Percentiles rank a stretch among this genome's conserved stretches.
phyloP scores from a whole-genome alignment of 2,113 vertebrate genomes.

The Hemibagrus wyckioides region DNA sequence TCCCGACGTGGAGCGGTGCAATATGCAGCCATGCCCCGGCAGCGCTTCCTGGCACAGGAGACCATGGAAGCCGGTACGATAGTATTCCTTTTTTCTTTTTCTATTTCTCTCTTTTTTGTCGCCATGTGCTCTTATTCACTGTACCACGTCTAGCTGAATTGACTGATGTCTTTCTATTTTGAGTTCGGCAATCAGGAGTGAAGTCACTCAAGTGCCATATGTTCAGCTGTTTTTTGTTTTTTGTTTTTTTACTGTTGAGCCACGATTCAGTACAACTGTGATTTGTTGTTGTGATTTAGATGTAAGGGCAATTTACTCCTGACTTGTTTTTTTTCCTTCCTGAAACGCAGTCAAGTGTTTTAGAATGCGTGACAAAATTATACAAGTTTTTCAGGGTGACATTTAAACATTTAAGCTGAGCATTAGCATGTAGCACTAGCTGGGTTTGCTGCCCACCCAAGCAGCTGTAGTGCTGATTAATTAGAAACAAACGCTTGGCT shows the following conservation, averaged over 20 bases:
- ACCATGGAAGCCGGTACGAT: constrained; percentile 96
- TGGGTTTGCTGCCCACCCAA: constrained; percentile 57
- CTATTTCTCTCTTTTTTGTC: constrained; percentile 2
- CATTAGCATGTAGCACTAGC: constrained; percentile 27
- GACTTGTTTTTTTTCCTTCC: background rate
- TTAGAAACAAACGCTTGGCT: constrained; percentile 63
- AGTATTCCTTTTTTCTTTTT: constrained; percentile 66
- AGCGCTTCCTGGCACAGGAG: constrained; percentile 88
- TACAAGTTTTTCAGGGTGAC: background rate
- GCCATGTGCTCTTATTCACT: constrained; percentile 49
- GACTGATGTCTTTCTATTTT: constrained; percentile 11
- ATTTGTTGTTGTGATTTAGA: constrained; percentile 54
- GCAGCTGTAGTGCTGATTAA: constrained; percentile 68
- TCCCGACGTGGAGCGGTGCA: constrained; percentile 82
- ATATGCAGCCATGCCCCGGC: constrained; percentile 83
- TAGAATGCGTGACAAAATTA: background rate
- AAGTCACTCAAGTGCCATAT: background rate
- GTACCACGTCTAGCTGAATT: constrained; percentile 38
- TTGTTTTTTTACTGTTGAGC: background rate
- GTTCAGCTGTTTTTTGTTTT: background rate
- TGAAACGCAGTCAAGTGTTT: background rate
- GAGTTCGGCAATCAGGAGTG: background rate
- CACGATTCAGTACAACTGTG: constrained; percentile 20
- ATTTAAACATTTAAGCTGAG: background rate
- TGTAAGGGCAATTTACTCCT: constrained; percentile 36